Evolutionary conservation across 2,888 invertebrate species (phyloP), one percentile per base, ranked within the genome.

Genomic region (Pristionchus japonicus): DNA sequence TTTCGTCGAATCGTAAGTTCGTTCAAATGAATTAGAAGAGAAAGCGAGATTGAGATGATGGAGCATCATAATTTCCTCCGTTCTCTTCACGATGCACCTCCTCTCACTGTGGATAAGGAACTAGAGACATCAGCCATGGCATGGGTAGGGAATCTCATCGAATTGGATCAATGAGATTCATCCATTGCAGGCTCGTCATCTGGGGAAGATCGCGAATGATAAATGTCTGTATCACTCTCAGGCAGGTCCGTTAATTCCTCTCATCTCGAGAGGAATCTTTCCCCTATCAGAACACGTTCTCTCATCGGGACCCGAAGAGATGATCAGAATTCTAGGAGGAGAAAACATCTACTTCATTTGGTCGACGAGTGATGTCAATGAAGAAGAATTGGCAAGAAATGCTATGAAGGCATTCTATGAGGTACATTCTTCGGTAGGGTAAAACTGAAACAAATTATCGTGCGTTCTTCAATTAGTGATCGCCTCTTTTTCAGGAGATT

Each of bases 401-500:
- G 47, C 86, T 7, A 74, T 86, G 52, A 74, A 70, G 47, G 86
- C 86, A 17, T 86, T 86, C 31, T 86, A 86, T 57, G 86, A 86
- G 61, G 84, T 74, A 7, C n/a, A n/a, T n/a, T n/a, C n/a, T n/a
- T n/a, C n/a, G n/a, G n/a, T n/a, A n/a, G n/a, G n/a, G n/a, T n/a
- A n/a, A n/a, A 74, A 0, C 11, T 15, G 17, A 70, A 34, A 20
- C 1, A 11, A 20, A 70, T 34, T 23, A 31, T 34, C 20, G 31
- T 52, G 20, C 57, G 57, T 27, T 20, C n/a, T n/a, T 20, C 6
- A 7, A 52, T 52, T 52, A n/a, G n/a, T n/a, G n/a, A n/a, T n/a
- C n/a, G n/a, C n/a, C n/a, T 52, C 11, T 52, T 52, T 49, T 88
- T 47, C 67, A 89, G 88, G 90, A 90, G 77, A 89, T 89, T n/a